Base-by-base conservation (phyloP, 2,888 invertebrate species). In the Phengaris arion region DNA sequence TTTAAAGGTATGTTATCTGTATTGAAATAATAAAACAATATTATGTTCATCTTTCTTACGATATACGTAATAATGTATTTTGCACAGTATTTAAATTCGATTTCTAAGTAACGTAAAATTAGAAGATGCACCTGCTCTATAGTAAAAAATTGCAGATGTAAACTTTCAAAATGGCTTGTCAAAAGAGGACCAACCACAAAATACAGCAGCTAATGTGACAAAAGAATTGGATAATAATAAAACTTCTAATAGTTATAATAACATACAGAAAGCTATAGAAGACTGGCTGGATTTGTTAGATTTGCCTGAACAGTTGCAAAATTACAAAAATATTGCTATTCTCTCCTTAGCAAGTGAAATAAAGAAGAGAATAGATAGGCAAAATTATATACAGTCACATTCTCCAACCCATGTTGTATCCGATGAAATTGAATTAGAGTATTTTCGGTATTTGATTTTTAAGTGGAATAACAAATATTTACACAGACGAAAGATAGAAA, bases 381-480 rank as follows among this genome's bases (percentile, higher is more conserved):
- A 84, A 10, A 89, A 86, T 78, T 91, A 89, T 81, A 76, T 89
- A 78, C 82, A 87, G 78, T 75, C 87, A 1, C 87, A 87, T 77
- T 82, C 83, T 15, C 57, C 15, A 57, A 76, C 78, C 0, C 79
- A 77, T 13, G 80, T 73, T 64, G 79, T 79, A 3, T 78, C 83
- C 13, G 82, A 85, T 0, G 78, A 79, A 77, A 84, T 85, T 54
- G 90, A 91, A 78, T 75, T 91, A 54, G 88, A 90, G 78, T 81
- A 87, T 81, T 82, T 92, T 15, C 89, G 87, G 76, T 91, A 87
- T 82, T 89, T 88, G 57, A 89, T 92, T 79, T 91, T 87, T 77
- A 91, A 90, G 85, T 90, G 88, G 87, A 82, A 89, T 2, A 86
- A 86, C 76, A 90, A 87, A 78, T 79, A 89, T n/a, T 81, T 83